These are phyloP conservation scores for Lasioglossum leucozonium DNA, from an alignment of 2,888 invertebrate genomes.

Conservation along the genomic window DNA sequence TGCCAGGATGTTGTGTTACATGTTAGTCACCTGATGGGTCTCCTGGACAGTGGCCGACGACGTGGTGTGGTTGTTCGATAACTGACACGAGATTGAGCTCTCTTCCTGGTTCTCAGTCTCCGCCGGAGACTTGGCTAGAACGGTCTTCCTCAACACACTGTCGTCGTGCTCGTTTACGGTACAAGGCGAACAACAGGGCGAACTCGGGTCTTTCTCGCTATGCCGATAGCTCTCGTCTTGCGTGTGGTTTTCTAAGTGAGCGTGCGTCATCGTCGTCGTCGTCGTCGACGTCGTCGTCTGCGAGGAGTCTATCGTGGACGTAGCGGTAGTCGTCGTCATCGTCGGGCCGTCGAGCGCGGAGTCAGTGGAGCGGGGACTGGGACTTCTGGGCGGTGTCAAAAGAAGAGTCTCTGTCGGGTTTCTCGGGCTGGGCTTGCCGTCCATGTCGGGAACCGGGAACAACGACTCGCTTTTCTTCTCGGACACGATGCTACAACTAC, in stretches of 20 bases:
- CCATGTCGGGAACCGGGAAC: slow-evolving; percentile 50
- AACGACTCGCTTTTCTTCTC: slow-evolving; percentile 38
- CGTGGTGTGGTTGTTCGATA: slow-evolving; percentile 71
- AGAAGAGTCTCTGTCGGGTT: slow-evolving; percentile 70
- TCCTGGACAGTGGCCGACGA: slow-evolving; percentile 70
- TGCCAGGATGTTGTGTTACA: slow-evolving; percentile 80
- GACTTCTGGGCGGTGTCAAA: slow-evolving; percentile 75
- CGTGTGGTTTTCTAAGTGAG: slow-evolving; percentile 63
- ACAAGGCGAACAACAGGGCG: background rate
- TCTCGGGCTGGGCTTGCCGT: slow-evolving; percentile 43
- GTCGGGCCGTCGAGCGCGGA: background rate
- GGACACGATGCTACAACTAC: slow-evolving; percentile 22
- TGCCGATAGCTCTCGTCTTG: background rate
- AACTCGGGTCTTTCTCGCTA: background rate
- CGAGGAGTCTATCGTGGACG: slow-evolving; percentile 67
- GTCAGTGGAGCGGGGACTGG: slow-evolving; percentile 63
- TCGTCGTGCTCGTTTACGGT: slow-evolving; percentile 75
- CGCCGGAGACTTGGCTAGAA: slow-evolving; percentile 70
- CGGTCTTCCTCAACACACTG: slow-evolving; percentile 77
- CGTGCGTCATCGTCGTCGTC: slow-evolving; percentile 59
- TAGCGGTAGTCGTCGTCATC: no score
- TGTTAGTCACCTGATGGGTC: slow-evolving; percentile 81
- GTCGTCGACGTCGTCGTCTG: no score
- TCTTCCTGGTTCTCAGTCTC: slow-evolving; percentile 70
- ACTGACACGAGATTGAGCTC: slow-evolving; percentile 69